Evolutionary conservation across 2,888 invertebrate species (phyloP).

Genomic region (Anthrax anthrax): DNA sequence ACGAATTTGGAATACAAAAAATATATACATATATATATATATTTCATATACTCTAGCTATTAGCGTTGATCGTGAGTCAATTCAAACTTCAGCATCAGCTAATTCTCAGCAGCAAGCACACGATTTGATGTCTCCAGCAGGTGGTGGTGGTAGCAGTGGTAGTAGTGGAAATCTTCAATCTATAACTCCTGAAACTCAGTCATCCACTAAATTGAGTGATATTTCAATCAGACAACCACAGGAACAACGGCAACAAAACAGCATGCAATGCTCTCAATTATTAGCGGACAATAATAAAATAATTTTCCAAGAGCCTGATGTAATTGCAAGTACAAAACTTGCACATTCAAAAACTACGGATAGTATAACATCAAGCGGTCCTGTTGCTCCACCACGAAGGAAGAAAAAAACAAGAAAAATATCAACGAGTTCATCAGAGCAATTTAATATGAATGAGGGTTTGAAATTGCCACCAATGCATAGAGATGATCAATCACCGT

Average conservation of each 20-base stretch:
- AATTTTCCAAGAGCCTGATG: conserved; percentile 61
- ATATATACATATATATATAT: neutral
- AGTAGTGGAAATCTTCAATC: neutral
- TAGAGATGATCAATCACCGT: conserved; percentile 23
- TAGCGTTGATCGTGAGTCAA: conserved; percentile 31
- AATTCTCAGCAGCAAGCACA: conserved; percentile 17
- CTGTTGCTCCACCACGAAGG: conserved; percentile 65
- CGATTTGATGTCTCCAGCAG: neutral
- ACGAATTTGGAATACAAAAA: neutral
- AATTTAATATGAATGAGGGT: conserved; percentile 29
- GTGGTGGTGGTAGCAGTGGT: too few relatives aligned
- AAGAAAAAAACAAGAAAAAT: conserved; percentile 46
- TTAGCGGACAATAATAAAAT: conserved; percentile 15
- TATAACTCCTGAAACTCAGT: conserved; percentile 11
- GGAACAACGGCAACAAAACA: conserved; percentile 1
- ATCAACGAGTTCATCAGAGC: conserved; percentile 31
- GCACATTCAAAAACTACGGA: conserved; percentile 35
- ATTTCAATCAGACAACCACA: conserved; percentile 3
- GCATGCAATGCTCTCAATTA: neutral
- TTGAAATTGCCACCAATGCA: conserved; percentile 24
- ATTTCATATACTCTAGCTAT: conserved; percentile 18
- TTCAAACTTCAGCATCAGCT: conserved; percentile 20
- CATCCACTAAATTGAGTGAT: conserved; percentile 13
- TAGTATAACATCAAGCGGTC: conserved; percentile 35
- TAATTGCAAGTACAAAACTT: conserved; percentile 80